Evolutionary conservation across 2,113 vertebrate species (phyloP).

Genomic region (Thinocorus orbignyianus): DNA sequence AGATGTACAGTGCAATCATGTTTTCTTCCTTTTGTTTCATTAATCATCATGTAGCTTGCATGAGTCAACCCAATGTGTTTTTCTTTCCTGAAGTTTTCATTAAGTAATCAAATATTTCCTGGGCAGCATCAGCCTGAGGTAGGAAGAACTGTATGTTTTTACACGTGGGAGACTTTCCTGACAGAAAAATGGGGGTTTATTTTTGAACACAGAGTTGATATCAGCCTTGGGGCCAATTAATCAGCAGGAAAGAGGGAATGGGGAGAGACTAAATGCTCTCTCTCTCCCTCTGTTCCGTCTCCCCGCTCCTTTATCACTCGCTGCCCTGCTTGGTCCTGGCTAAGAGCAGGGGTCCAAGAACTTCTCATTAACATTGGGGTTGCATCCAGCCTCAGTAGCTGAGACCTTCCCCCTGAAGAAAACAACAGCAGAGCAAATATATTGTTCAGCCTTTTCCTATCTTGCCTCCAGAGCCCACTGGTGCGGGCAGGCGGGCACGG

Average conservation of each 20-base stretch:
- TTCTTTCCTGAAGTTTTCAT: neutral
- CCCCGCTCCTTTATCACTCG: neutral
- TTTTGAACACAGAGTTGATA: neutral
- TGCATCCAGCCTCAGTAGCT: neutral
- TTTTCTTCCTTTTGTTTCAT: neutral
- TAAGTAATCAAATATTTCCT: neutral
- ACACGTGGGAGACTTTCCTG: neutral
- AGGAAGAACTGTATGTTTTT: neutral
- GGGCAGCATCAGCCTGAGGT: neutral
- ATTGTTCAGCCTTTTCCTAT: neutral
- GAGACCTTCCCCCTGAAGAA: neutral
- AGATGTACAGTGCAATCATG: neutral
- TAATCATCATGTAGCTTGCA: neutral
- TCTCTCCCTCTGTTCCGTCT: neutral
- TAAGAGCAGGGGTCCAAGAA: neutral
- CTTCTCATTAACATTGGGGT: neutral
- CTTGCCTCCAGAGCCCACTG: neutral
- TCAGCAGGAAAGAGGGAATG: neutral
- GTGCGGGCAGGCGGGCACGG: accelerated
- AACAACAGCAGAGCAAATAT: neutral
- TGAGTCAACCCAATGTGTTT: neutral
- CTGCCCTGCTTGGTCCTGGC: neutral
- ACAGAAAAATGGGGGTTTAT: neutral
- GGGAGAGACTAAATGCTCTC: neutral
- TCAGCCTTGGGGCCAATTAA: neutral